Evolutionary conservation across 2,797 vertebrate species (phyloP), one percentile per base, ranked within the genome.

Genomic region (Strix occidentalis): DNA sequence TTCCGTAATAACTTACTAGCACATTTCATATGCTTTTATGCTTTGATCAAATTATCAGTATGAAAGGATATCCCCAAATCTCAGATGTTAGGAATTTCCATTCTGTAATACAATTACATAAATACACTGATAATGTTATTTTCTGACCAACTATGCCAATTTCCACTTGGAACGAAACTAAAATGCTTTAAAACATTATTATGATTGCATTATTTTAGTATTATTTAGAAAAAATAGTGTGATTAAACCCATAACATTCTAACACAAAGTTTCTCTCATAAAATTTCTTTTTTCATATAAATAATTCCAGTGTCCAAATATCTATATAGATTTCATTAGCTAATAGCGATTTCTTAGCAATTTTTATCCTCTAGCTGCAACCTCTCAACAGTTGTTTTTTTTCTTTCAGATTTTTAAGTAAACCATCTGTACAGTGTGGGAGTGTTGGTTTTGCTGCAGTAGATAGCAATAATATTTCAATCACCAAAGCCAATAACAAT

Each of bases 341-440:
- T 48, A 57, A 45, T 26, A 58, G 18, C 29, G 77, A 25, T 46
- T 84, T 69, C 39, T 80, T 70, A 48, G 33, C 17, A 37, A 5
- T 79, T 87, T 75, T 71, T 60, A 39, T 88, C 5, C 28, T 87
- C 31, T 58, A 63, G 12, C 28, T 84, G 35, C 86, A 90, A 63
- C 9, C 4, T 68, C 25, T 76, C 58, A 81, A 16, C 16, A 45
- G 20, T 25, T 35, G 7, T 10, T 37, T 58, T 76, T 41, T 87
- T 61, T 10, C 9, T 68, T 85, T 85, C 51, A 51, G 8, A 46
- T 71, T 93, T 95, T 87, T 84, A 93, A 94, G 82, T 51, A 92
- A 95, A 53, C 84, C 79, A 78, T 94, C 87, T 93, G 91, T 91
- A 68, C 65, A 13, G 17, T 84, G 82, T 93, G 50, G 84, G 78